Percentiles rank a stretch among this genome's conserved stretches.
phyloP scores from a whole-genome alignment of 2,797 vertebrate species.

The Acanthurus leucopareius region DNA sequence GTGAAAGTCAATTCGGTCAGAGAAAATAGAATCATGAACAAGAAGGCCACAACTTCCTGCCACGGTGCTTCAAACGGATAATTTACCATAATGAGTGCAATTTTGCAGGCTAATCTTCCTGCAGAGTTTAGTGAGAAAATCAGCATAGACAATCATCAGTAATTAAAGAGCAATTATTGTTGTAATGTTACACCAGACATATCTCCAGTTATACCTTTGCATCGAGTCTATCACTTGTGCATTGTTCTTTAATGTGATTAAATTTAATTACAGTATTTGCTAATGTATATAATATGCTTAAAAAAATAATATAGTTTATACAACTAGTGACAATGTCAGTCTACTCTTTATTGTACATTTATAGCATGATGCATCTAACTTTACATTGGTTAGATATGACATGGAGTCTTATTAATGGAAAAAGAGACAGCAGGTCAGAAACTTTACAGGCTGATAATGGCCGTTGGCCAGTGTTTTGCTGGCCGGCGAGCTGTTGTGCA shows the following conservation, averaged over 20 bases:
- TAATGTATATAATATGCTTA: neutral
- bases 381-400: neutral
- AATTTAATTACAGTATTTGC: constrained; percentile 19
- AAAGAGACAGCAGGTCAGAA: neutral
- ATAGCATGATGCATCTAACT: neutral
- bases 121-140: constrained; percentile 46
- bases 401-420: neutral
- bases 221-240: neutral
- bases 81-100: constrained; percentile 49
- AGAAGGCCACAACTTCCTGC: constrained; percentile 1
- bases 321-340: neutral
- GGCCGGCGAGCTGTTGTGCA: constrained; percentile 14
- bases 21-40: constrained; percentile 26
- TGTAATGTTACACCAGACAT: constrained; percentile 11
- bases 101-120: constrained; percentile 45
- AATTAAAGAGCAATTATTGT: constrained; percentile 44
- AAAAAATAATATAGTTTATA: neutral
- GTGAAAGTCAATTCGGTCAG: constrained; percentile 14
- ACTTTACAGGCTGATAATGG: neutral
- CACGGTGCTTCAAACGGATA: constrained; percentile 27
- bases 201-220: constrained; percentile 17
- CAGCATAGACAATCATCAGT: constrained; percentile 22
- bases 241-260: constrained; percentile 3
- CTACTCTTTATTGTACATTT: neutral
- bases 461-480: constrained; percentile 7